phyloP scores from a whole-genome alignment of 2,113 vertebrate genomes.

The Nestor notabilis region DNA sequence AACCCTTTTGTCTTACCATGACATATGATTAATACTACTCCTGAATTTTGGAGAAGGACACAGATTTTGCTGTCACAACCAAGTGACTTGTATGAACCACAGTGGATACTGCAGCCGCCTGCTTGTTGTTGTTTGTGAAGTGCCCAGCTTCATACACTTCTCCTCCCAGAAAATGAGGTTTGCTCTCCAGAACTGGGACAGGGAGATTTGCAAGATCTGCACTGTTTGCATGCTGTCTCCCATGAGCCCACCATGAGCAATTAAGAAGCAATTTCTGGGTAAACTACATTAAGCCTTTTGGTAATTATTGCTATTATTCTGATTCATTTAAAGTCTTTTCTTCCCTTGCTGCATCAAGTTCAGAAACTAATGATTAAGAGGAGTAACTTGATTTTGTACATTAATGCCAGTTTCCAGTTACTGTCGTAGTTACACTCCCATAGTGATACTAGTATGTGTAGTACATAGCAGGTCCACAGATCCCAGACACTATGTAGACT shows the following conservation, averaged over 20 bases:
- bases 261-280: neutral
- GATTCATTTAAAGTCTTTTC: neutral
- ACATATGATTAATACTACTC: neutral
- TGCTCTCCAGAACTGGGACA: neutral
- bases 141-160: neutral
- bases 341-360: neutral
- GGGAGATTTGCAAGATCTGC: neutral
- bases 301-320: neutral
- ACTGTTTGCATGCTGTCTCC: neutral
- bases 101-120: neutral
- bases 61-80: neutral
- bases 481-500: neutral
- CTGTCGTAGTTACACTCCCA: neutral
- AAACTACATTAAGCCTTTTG: neutral
- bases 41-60: neutral
- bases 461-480: neutral
- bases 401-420: neutral
- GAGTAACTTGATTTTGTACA: neutral
- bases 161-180: neutral
- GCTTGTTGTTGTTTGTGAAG: neutral
- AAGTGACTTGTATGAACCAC: neutral
- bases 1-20: conserved; percentile 18
- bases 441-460: neutral
- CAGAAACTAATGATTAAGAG: neutral
- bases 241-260: neutral